phyloP scores from a whole-genome alignment of 2,797 vertebrate species.

The Podarcis siculus region DNA sequence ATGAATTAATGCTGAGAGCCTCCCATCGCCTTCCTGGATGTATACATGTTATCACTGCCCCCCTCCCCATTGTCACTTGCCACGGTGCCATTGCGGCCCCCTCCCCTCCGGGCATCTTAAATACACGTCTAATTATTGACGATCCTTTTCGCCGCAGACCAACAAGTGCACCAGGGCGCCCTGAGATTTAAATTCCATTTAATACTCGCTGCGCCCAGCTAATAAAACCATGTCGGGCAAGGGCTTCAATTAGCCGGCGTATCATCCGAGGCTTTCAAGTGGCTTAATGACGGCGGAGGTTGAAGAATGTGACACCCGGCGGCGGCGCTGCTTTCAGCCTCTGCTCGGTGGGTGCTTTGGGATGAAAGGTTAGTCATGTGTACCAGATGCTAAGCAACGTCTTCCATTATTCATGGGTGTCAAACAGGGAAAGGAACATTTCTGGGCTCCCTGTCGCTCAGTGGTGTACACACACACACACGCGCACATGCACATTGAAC shows the following conservation, averaged over 20 bases:
- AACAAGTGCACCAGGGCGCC: slow-evolving; percentile 23
- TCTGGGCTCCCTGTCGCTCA: slow-evolving; percentile 60
- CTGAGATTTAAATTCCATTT: slow-evolving; percentile 64
- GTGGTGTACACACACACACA: slow-evolving; percentile 56
- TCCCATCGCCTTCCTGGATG: background rate
- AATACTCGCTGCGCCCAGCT: slow-evolving; percentile 67
- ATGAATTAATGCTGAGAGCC: background rate
- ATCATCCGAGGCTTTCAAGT: slow-evolving; percentile 39
- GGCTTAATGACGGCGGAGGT: slow-evolving; percentile 65
- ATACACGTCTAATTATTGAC: slow-evolving; percentile 53
- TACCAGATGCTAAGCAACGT: slow-evolving; percentile 64
- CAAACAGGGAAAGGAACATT: slow-evolving; percentile 66
- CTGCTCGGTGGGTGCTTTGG: slow-evolving; percentile 51
- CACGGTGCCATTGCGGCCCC: background rate
- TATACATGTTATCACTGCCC: background rate
- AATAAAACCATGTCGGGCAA: slow-evolving; percentile 74
- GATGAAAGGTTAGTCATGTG: slow-evolving; percentile 71
- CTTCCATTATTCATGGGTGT: slow-evolving; percentile 73
- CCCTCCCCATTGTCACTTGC: background rate
- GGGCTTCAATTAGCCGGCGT: slow-evolving; percentile 67
- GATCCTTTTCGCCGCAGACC: slow-evolving; percentile 20
- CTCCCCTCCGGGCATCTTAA: background rate
- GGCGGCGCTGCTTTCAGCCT: slow-evolving; percentile 30
- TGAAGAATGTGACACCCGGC: slow-evolving; percentile 60
- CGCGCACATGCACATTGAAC: slow-evolving; percentile 26